Evolutionary conservation across 2,797 vertebrate genomes (phyloP), one percentile per base, ranked within the genome.

Genomic region (Takifugu rubripes): DNA sequence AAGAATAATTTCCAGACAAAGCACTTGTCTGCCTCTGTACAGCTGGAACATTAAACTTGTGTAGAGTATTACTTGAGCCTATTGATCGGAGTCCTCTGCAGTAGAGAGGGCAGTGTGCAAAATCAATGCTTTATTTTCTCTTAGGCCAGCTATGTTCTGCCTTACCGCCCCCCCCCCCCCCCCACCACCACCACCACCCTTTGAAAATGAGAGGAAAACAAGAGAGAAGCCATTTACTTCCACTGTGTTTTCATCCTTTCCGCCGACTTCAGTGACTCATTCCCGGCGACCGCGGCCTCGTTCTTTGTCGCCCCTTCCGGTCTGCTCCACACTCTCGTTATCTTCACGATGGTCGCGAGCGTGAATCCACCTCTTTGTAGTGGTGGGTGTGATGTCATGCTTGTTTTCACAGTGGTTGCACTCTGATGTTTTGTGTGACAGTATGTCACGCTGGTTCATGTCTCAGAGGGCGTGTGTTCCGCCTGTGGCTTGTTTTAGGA

Each of bases 101-200:
- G 70, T 62, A 70, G 84, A 81, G 77, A 79, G 81, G 75, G 67
- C 66, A 74, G 83, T 72, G 85, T 83, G 85, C 84, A 88, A 81
- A 90, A 90, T 90, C 88, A 86, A 88, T 90, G 84, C 76, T 80
- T 88, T 86, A 86, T 90, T 87, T 90, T 90, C 87, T 89, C 82
- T 75, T 66, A 84, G 82, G 83, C 83, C 77, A 76, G 75, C 75
- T 75, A 71, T 70, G 72, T 76, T 78, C 66, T 81, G 83, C 82
- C 79, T 70, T 70, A 74, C 76, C 79, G 5, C 12, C 43, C 16
- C 42, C 42, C 43, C n/a, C 40, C 16, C 9, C 6, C 17, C 17
- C 17, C 17, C 17, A 21, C 17, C 21, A 21, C 21, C 11, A 12
- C 42, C 16, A 12, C 16, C 79, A 84, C 72, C 65, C 71, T 36